Conservation (phyloP, 1,140 invertebrate genomes). For the Acyrthosiphon pisum region DNA sequence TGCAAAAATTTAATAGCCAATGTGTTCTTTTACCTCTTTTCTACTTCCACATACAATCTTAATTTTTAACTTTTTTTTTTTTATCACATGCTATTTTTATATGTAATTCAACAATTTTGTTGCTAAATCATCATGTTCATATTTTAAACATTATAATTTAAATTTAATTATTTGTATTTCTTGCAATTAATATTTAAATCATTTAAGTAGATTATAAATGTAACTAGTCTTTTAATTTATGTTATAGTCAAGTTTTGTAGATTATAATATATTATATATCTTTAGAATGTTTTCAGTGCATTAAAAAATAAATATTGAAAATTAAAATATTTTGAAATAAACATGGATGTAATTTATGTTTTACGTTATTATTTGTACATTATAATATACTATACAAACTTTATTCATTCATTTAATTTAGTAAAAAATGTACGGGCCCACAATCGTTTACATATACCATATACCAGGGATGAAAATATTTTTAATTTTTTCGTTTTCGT, state of each 20-base stretch:
- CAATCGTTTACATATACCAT: too few species aligned
- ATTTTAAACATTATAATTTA: background rate
- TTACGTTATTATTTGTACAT: background rate
- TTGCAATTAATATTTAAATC: background rate
- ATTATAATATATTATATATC: background rate
- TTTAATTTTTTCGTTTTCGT: too few species aligned
- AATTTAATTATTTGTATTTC: background rate
- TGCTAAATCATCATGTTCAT: background rate
- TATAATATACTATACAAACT: background rate
- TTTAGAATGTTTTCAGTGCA: background rate
- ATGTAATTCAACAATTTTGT: background rate
- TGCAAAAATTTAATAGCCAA: background rate
- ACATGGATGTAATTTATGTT: background rate
- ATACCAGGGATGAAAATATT: too few species aligned
- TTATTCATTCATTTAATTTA: background rate
- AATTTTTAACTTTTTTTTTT: background rate
- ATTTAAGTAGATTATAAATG: background rate
- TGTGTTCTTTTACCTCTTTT: too few species aligned
- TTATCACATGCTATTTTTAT: background rate
- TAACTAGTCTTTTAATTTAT: conserved; percentile 18
- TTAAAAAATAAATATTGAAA: background rate
- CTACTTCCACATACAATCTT: background rate
- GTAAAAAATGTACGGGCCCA: background rate
- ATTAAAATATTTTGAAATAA: background rate
- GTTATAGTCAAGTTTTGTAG: background rate